These are phyloP conservation scores for Rhinichthys osculus DNA, from an alignment of 2,797 vertebrate genomes.

Conservation along the genomic window DNA sequence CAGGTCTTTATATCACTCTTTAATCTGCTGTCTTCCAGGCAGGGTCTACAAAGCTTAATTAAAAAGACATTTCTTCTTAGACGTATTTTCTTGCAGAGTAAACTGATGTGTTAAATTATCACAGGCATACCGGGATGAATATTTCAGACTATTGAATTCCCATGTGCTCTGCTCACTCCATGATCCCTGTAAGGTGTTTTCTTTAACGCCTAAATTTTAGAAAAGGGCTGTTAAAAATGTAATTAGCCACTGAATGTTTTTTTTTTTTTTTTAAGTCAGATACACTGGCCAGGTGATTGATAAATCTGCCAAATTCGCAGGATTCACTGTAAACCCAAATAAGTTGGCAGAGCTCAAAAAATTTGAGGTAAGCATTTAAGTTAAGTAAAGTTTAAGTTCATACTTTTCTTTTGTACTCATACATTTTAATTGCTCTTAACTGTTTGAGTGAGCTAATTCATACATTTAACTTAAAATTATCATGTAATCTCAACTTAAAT, in stretches of 20 bases:
- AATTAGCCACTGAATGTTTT: constrained; percentile 76
- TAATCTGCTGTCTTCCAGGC: too few relatives aligned
- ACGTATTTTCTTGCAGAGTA: neutral
- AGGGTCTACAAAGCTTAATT: constrained; percentile 2
- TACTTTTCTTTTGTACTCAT: too few relatives aligned
- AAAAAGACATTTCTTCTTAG: constrained; percentile 16
- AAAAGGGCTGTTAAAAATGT: constrained; percentile 76
- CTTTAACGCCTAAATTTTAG: constrained; percentile 59
- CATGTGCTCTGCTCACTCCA: constrained; percentile 64
- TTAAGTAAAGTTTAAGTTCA: too few relatives aligned
- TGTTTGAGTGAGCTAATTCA: too few relatives aligned
- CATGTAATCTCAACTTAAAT: too few relatives aligned
- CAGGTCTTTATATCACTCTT: constrained; percentile 40
- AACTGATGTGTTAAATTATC: constrained; percentile 30
- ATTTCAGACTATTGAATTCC: constrained; percentile 71
- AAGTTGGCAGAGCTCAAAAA: too few relatives aligned
- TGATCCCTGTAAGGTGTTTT: constrained; percentile 64
- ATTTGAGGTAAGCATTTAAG: too few relatives aligned
- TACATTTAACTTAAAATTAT: too few relatives aligned
- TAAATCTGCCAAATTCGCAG: constrained; percentile 2
- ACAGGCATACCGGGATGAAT: constrained; percentile 61
- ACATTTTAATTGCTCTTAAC: too few relatives aligned
- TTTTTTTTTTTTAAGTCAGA: constrained; percentile 73
- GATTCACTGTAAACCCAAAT: neutral
- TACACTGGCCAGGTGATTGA: neutral